Base-by-base conservation (phyloP, 2,888 invertebrate genomes). In the Diarsia dahlii region DNA sequence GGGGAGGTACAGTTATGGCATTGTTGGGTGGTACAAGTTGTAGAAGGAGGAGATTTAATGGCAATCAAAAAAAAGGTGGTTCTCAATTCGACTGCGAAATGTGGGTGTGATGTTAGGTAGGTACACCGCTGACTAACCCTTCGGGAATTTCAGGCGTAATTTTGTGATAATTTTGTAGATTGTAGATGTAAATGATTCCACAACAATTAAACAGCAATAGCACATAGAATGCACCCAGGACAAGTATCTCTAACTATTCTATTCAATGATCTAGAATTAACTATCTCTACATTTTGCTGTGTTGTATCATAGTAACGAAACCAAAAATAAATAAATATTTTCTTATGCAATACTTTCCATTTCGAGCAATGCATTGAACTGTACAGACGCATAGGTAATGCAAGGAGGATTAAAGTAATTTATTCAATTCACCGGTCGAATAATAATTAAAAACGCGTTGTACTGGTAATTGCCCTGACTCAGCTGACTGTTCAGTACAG, bases 1-100 rank as follows among this genome's bases (percentile, higher is more conserved):
- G 63, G 8, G 15, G 45, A n/a, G 45, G n/a, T 85, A 85, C 86
- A 70, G 86, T 83, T 84, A 80, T 65, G 67, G 48, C 28, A 50
- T 52, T 73, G 34, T 18, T 39, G 34, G 46, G 64, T 76, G 84
- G 77, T 68, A 12, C 64, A 78, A 83, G 70, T 58, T 62, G 4
- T 2, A 52, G 46, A 28, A 34, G 10, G 3, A 0, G 12, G 66
- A 2, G 67, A n/a, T 64, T 56, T 15, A 23, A 48, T 6, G 10
- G 23, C 18, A 18, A 48, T 20, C 2, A 56, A 23, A 39, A 39
- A 39, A 6, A 6, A 5, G 39, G 39, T 8, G 39, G 39, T 39
- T 39, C 8, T 39, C 39, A 39, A 39, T 39, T 39, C 8, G 39
- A 28, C 28, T 6, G 39, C 1, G 39, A 39, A 39, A 39, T 39